Base-by-base conservation (phyloP, 2,797 vertebrate genomes). In the Lacerta viridis region DNA sequence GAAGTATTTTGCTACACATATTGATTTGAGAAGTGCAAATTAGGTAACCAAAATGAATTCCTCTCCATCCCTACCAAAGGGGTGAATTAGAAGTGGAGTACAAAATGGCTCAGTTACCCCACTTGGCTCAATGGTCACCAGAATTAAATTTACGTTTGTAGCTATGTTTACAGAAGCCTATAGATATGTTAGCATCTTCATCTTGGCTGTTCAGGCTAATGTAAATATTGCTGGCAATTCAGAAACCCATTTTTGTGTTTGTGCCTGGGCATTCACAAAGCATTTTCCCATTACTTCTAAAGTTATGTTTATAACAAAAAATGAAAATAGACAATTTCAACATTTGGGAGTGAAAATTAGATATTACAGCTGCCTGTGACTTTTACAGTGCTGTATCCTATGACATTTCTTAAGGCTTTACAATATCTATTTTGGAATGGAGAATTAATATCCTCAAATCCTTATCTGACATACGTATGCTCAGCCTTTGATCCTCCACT, bases 341-440 rank as follows among this genome's bases (percentile, higher is more conserved):
- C 68, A 72, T 59, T 41, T 71, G 25, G 15, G 6, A 80, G 66
- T 87, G 25, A 79, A 66, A 69, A 86, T 55, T 80, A 55, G 76
- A 80, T 59, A 61, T 80, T 41, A 59, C 9, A 27, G 29, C 59
- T 86, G 43, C 33, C 41, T 71, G 11, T 79, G 33, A 59, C 43
- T 20, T 86, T 80, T 86, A 36, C 43, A 79, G 46, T 50, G 66
- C 64, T 80, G n/a, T 13, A 55, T 68, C 66, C n/a, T 80, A 27
- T 71, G 46, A 29, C 46, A 72, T 87, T 87, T 87, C 66, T 80
- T 68, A 36, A n/a, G 43, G 64, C 46, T 86, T 86, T 79, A 71
- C 78, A 87, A 87, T 79, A 80, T 80, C 85, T 87, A 39, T 80
- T 80, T 80, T 79, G 59, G 80, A 87, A 87, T 80, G 68, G 72